A percentile compares a stretch with the other conserved stretches of the same genome.
Evolutionary conservation across 2,888 invertebrate genomes (phyloP).

Genomic region (Rhingia campestris): DNA sequence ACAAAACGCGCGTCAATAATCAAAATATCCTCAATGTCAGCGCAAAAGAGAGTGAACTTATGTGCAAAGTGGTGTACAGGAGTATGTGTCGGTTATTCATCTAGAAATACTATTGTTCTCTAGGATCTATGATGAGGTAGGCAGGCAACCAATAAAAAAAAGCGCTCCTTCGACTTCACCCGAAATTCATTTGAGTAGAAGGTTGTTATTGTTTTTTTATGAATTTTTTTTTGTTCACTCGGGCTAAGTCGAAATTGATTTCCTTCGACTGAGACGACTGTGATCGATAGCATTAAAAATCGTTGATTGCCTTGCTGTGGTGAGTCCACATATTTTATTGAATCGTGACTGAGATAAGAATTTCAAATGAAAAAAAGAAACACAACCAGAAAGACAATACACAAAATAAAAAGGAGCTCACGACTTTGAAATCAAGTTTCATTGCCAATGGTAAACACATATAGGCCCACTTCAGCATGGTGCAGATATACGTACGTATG

Average conservation of each 20-base stretch:
- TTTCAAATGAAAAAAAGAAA: conserved; percentile 22
- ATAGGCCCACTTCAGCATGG: background rate
- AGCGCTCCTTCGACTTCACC: background rate
- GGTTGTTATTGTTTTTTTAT: background rate
- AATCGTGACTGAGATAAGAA: conserved; percentile 68
- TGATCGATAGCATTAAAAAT: conserved; percentile 53
- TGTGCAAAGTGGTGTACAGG: background rate
- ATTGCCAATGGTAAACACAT: conserved; percentile 53
- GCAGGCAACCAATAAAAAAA: background rate
- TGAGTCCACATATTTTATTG: conserved; percentile 41
- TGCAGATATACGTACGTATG: conserved; percentile 8
- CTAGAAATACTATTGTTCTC: conserved; percentile 24
- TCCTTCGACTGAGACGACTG: conserved; percentile 37
- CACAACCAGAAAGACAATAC: conserved; percentile 15
- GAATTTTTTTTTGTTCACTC: conserved; percentile 1
- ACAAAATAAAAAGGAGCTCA: conserved; percentile 29
- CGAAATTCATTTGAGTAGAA: background rate
- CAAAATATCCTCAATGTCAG: conserved; percentile 53
- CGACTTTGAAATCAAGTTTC: conserved; percentile 62
- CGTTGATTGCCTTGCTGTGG: conserved; percentile 27
- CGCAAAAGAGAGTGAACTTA: conserved; percentile 37
- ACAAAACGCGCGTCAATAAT: conserved; percentile 34
- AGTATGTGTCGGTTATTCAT: background rate
- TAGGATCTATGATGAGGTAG: background rate
- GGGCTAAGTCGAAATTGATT: conserved; percentile 52